phyloP scores from a whole-genome alignment of 1,140 invertebrate genomes.

The Oreohelix idahoensis region DNA sequence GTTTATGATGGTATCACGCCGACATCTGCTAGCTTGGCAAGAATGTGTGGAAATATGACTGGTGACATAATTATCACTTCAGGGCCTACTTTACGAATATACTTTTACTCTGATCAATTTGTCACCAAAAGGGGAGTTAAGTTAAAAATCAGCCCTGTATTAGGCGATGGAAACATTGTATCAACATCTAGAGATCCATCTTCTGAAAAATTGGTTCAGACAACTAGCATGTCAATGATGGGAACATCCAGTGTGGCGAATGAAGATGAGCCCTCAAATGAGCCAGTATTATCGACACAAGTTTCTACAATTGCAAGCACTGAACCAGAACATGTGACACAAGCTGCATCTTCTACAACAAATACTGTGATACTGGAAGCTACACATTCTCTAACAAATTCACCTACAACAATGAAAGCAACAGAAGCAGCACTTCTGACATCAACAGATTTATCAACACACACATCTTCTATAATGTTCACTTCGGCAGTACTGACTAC shows the following conservation, averaged over 20 bases:
- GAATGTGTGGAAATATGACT: not conserved
- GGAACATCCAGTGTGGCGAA: not conserved
- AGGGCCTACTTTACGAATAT: not conserved
- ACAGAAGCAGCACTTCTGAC: constrained; percentile 5
- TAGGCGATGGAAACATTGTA: not conserved
- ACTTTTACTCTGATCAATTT: not conserved
- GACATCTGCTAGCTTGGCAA: not conserved
- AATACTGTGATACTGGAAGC: not conserved
- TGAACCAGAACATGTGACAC: not conserved
- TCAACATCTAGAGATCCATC: not conserved
- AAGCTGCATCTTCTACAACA: not conserved
- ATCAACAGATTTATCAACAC: not conserved
- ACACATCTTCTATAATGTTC: not conserved
- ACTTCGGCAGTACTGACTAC: not conserved
- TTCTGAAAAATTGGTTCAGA: not conserved
- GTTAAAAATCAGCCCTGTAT: not conserved
- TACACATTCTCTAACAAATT: not conserved
- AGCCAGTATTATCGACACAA: too few species aligned
- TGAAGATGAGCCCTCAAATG: not conserved
- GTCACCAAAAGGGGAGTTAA: not conserved
- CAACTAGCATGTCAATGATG: not conserved
- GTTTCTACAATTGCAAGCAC: not conserved
- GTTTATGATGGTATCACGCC: not conserved
- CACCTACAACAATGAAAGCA: not conserved
- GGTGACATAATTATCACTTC: not conserved